phyloP scores from a whole-genome alignment of 1,140 invertebrate species.

The Aphelenchoides fujianensis region DNA sequence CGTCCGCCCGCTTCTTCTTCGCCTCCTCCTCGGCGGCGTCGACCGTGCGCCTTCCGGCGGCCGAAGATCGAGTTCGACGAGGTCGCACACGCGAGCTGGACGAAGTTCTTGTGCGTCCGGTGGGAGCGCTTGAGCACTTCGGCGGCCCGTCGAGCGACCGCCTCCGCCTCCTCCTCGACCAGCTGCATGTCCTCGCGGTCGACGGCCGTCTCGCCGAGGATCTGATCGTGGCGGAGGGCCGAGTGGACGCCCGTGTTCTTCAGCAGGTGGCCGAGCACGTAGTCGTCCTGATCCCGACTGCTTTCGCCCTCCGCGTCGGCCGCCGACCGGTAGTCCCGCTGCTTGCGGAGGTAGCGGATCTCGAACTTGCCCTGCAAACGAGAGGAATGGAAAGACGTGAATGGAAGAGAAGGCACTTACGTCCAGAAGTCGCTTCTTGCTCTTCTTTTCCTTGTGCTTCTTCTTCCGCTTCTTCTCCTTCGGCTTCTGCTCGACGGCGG shows the following conservation, averaged over 20 bases:
- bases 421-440: conserved; percentile 28
- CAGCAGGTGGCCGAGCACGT: conserved; percentile 49
- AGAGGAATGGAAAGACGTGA: no score
- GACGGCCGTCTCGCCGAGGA: conserved; percentile 12
- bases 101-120: conserved; percentile 18
- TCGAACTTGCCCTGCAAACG: conserved; percentile 48
- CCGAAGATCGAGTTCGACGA: conserved; percentile 32
- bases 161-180: conserved; percentile 53
- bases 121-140: conserved; percentile 41
- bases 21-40: conserved; percentile 16
- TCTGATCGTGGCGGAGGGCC: conserved; percentile 55
- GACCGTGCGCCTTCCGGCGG: conserved; percentile 19
- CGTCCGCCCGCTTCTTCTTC: not conserved
- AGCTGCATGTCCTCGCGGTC: conserved; percentile 39
- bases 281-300: conserved; percentile 52
- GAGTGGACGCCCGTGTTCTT: conserved; percentile 47
- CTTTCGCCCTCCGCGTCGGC: conserved; percentile 8
- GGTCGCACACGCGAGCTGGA: conserved; percentile 22
- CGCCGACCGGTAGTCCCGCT: conserved; percentile 31
- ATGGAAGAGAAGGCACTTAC: no score
- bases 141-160: conserved; percentile 53
- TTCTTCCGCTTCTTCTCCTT: conserved; percentile 29
- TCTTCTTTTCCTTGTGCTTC: conserved; percentile 39
- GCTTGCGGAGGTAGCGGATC: conserved; percentile 52
- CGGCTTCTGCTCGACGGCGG: conserved; percentile 27